Conservation (phyloP, 2,113 vertebrate genomes). For the Genyomyrus donnyi region DNA sequence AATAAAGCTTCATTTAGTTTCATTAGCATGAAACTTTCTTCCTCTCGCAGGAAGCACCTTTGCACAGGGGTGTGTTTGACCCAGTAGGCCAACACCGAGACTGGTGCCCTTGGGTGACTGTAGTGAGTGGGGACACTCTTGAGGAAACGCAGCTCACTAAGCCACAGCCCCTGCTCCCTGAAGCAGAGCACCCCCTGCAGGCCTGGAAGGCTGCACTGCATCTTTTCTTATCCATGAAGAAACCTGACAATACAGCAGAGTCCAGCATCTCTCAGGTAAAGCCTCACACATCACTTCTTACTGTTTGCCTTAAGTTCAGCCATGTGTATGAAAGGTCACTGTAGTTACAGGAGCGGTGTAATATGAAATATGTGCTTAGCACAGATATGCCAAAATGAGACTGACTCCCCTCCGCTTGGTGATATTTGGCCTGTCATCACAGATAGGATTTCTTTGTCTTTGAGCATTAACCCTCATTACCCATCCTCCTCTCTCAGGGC, state of each 20-base stretch:
- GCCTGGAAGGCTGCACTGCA: slow-evolving; percentile 75
- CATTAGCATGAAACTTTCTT: slow-evolving; percentile 20
- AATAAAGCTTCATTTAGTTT: not conserved
- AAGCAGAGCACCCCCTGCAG: slow-evolving; percentile 42
- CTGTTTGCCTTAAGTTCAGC: not conserved
- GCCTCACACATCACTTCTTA: not conserved
- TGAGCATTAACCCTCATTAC: not conserved
- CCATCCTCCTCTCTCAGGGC: slow-evolving; percentile 51
- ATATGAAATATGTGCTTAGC: not conserved
- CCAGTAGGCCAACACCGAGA: slow-evolving; percentile 85
- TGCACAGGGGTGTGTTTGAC: slow-evolving; percentile 69
- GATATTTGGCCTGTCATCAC: not conserved
- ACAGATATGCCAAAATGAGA: not conserved
- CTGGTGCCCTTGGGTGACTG: slow-evolving; percentile 89
- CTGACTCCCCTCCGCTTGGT: not conserved
- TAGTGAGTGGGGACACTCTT: slow-evolving; percentile 40
- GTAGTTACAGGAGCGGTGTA: not conserved
- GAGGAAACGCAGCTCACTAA: accelerated
- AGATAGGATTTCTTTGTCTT: not conserved
- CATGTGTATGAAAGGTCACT: not conserved
- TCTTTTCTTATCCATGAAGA: slow-evolving; percentile 64
- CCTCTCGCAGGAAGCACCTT: slow-evolving; percentile 59
- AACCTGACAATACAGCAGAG: slow-evolving; percentile 38
- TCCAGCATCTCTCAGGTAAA: slow-evolving; percentile 48
- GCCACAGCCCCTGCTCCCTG: slow-evolving; percentile 11